Evolutionary conservation across 2,113 vertebrate species (phyloP).

Genomic region (Notechis scutatus): DNA sequence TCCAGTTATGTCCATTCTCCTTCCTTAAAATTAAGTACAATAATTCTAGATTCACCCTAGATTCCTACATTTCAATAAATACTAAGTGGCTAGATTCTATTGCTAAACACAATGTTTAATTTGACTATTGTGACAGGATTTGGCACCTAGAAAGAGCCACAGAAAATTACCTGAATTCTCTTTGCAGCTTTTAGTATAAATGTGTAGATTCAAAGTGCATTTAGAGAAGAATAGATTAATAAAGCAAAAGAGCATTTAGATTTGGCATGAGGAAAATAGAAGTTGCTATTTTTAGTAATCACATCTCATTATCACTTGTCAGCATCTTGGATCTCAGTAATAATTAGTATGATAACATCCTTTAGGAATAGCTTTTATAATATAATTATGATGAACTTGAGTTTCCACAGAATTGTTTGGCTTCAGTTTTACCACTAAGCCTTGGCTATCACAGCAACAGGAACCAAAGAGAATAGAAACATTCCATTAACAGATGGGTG

Average conservation of each 20-base stretch:
- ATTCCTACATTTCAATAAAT: background rate
- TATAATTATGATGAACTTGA: background rate
- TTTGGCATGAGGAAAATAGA: background rate
- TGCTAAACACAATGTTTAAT: background rate
- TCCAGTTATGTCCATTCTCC: background rate
- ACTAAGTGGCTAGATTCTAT: background rate
- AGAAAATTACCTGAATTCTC: background rate
- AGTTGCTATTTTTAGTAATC: background rate
- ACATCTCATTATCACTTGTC: background rate
- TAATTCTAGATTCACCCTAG: background rate
- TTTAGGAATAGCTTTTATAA: background rate
- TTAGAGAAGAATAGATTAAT: background rate
- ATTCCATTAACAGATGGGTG: background rate
- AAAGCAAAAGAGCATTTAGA: background rate
- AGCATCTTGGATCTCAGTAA: background rate
- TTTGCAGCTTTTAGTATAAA: background rate
- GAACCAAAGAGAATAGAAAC: background rate
- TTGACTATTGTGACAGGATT: background rate
- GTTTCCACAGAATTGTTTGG: background rate
- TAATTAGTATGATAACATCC: background rate
- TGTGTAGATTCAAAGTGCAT: background rate
- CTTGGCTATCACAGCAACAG: background rate
- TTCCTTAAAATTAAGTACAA: background rate
- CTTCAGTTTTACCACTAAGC: background rate
- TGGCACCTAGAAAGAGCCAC: background rate